phyloP scores from a whole-genome alignment of 2,113 vertebrate genomes.

The Zootoca vivipara region DNA sequence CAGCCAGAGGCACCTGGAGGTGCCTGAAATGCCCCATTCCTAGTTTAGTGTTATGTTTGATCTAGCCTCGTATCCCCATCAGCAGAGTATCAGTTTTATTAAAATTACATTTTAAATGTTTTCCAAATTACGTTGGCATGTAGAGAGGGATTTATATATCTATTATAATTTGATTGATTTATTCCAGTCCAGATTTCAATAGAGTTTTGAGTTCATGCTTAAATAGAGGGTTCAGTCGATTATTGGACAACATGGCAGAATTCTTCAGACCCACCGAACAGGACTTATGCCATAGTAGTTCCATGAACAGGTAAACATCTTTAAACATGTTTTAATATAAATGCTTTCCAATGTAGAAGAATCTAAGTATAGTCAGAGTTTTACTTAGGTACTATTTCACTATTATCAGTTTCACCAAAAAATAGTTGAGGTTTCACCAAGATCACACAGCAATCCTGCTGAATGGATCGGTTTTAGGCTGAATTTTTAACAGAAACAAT shows the following conservation, averaged over 20 bases:
- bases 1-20: too few relatives aligned
- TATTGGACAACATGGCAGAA: constrained; percentile 94
- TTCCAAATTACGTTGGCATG: background rate
- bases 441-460: background rate
- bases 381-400: background rate
- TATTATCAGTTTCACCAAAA: background rate
- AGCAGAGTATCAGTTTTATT: background rate
- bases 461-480: too few relatives aligned
- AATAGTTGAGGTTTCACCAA: background rate
- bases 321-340: background rate
- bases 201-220: constrained; percentile 87
- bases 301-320: constrained; percentile 80
- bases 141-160: background rate
- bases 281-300: constrained; percentile 72
- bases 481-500: too few relatives aligned
- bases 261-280: constrained; percentile 89
- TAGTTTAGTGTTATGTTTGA: background rate
- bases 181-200: constrained; percentile 87
- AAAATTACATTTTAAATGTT: background rate
- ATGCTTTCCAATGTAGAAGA: background rate
- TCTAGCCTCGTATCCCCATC: too few relatives aligned
- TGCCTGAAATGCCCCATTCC: background rate
- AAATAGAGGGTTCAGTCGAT: constrained; percentile 89
- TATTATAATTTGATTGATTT: constrained; percentile 29
- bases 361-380: background rate